Conservation (phyloP, 2,888 invertebrate genomes). For the Dusona sp. region DNA sequence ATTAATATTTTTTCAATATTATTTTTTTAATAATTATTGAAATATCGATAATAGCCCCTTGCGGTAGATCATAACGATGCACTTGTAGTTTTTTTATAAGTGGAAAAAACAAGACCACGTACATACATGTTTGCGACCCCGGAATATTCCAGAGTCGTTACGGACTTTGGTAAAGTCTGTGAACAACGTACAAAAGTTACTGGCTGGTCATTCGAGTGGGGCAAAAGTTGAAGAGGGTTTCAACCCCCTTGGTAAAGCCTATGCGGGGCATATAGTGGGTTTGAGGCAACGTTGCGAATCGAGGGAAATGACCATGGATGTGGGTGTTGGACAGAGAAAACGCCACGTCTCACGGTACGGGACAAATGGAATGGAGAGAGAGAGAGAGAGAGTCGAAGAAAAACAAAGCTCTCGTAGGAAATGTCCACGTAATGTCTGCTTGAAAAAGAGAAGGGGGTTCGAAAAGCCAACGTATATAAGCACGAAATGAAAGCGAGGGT, state of each 20-base stretch:
- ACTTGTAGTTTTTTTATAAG: background rate
- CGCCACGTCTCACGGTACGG: background rate
- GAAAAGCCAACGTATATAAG: background rate
- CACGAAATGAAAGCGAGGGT: conserved; percentile 26
- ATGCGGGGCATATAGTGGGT: background rate
- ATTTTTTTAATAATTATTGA: background rate
- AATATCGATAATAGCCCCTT: background rate
- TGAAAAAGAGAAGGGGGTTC: conserved; percentile 20
- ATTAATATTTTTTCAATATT: background rate
- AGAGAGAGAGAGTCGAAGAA: conserved; percentile 32
- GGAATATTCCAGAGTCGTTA: background rate
- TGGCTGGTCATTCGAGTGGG: conserved; percentile 12
- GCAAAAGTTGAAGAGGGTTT: background rate
- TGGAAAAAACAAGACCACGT: background rate
- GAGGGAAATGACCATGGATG: conserved; percentile 11
- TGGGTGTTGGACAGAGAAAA: background rate
- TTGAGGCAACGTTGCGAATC: conserved; percentile 4
- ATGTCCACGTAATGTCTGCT: conserved; percentile 63
- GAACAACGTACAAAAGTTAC: conserved; percentile 8
- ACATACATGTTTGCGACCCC: background rate
- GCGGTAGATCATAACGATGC: background rate
- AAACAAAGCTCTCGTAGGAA: conserved; percentile 39
- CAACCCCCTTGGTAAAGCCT: background rate
- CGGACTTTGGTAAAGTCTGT: background rate
- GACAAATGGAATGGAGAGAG: background rate